These are phyloP conservation scores for Campoplex capitator DNA, from an alignment of 2,888 invertebrate species.

Conservation along the genomic window DNA sequence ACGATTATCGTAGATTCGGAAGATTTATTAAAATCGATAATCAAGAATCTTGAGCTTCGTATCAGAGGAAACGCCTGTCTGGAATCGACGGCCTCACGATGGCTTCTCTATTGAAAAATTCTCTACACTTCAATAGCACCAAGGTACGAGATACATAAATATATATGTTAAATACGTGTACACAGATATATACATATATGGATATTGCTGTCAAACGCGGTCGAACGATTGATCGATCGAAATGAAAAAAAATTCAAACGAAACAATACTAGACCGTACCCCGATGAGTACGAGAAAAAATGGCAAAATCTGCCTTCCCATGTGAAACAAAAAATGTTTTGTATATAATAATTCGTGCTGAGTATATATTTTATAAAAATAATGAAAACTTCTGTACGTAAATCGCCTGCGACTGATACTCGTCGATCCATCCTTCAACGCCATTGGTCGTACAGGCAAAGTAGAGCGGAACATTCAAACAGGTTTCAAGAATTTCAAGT, in stretches of 20 bases:
- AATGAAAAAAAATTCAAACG: neutral
- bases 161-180: neutral
- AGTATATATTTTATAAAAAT: too few relatives aligned
- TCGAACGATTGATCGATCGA: neutral
- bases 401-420: neutral
- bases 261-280: neutral
- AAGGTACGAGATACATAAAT: constrained; percentile 41
- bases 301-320: neutral
- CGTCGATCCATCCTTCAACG: neutral
- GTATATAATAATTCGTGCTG: neutral
- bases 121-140: constrained; percentile 30
- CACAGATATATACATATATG: neutral
- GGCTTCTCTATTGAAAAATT: constrained; percentile 56
- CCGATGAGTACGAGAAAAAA: neutral
- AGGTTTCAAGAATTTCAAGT: neutral
- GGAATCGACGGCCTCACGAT: constrained; percentile 1
- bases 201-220: neutral
- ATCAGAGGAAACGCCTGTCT: constrained; percentile 22
- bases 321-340: neutral
- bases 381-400: neutral
- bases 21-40: constrained; percentile 50
- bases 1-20: constrained; percentile 13
- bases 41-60: neutral
- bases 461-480: neutral
- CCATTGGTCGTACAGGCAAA: constrained; percentile 25